Percentiles rank a stretch among this genome's conserved stretches.
Evolutionary conservation across 2,888 invertebrate genomes (phyloP).

Genomic region (Argyresthia albistria): DNA sequence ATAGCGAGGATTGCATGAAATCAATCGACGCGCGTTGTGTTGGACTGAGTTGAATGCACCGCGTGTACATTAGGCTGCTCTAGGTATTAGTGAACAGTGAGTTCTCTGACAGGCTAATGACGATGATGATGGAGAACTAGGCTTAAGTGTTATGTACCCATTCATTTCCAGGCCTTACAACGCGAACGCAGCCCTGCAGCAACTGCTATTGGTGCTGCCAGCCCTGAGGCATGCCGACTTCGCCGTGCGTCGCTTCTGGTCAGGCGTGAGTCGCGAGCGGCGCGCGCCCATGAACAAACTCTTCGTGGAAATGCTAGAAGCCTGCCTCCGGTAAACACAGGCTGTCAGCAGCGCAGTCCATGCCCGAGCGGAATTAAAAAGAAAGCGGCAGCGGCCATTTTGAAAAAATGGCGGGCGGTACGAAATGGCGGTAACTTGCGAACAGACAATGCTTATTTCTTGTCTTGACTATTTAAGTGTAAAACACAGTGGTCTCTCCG

Average conservation of each 20-base stretch:
- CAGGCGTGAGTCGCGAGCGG: slow-evolving; percentile 87
- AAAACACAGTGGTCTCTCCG: background rate
- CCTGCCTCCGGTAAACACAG: slow-evolving; percentile 72
- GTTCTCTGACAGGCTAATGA: too few relatives aligned
- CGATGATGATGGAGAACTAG: too few relatives aligned
- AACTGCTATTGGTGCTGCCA: slow-evolving; percentile 89
- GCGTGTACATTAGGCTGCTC: too few relatives aligned
- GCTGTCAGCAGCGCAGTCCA: background rate
- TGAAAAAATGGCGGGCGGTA: background rate
- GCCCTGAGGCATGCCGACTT: slow-evolving; percentile 91
- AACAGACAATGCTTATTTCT: background rate
- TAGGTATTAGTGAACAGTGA: too few relatives aligned
- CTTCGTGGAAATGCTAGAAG: slow-evolving; percentile 96
- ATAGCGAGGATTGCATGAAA: too few relatives aligned
- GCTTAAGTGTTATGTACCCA: too few relatives aligned
- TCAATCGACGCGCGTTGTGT: too few relatives aligned
- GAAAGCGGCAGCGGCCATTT: background rate
- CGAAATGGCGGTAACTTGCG: background rate
- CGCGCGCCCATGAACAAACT: slow-evolving; percentile 96
- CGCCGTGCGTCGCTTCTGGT: slow-evolving; percentile 93
- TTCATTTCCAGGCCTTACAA: slow-evolving; percentile 74
- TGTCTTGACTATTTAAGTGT: background rate
- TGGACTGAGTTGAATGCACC: too few relatives aligned
- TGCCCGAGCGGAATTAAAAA: background rate
- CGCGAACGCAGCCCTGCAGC: slow-evolving; percentile 84